phyloP scores from a whole-genome alignment of 2,113 vertebrate species.

The Heptranchias perlo region DNA sequence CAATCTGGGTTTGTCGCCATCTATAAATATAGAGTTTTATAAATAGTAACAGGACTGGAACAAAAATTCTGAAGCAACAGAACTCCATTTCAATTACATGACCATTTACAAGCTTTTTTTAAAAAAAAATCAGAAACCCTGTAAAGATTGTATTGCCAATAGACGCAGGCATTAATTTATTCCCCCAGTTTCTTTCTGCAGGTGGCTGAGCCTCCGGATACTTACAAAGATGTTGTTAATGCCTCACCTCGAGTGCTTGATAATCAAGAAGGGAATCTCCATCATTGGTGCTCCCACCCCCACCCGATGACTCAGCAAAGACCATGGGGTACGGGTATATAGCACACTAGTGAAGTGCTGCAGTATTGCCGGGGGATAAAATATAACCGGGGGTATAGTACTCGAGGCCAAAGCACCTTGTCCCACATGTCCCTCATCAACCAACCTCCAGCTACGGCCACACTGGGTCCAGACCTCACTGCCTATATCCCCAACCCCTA shows the following conservation, averaged over 20 bases:
- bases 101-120: background rate
- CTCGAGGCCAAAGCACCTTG: too few species aligned
- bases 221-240: background rate
- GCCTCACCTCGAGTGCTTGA: background rate
- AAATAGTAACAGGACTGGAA: background rate
- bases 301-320: background rate
- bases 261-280: too few species aligned
- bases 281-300: background rate
- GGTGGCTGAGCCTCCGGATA: background rate
- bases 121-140: background rate
- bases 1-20: background rate
- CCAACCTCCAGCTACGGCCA: background rate
- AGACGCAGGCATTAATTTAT: background rate
- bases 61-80: background rate
- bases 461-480: background rate
- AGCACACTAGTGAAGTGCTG: background rate
- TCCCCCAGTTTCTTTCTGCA: background rate
- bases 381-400: background rate
- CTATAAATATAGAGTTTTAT: background rate
- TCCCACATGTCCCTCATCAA: background rate
- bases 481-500: background rate
- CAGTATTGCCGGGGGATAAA: background rate
- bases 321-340: background rate
- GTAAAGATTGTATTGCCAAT: background rate
- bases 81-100: background rate